Evolutionary conservation across 2,113 vertebrate genomes (phyloP).

Genomic region (Gulo gulo): DNA sequence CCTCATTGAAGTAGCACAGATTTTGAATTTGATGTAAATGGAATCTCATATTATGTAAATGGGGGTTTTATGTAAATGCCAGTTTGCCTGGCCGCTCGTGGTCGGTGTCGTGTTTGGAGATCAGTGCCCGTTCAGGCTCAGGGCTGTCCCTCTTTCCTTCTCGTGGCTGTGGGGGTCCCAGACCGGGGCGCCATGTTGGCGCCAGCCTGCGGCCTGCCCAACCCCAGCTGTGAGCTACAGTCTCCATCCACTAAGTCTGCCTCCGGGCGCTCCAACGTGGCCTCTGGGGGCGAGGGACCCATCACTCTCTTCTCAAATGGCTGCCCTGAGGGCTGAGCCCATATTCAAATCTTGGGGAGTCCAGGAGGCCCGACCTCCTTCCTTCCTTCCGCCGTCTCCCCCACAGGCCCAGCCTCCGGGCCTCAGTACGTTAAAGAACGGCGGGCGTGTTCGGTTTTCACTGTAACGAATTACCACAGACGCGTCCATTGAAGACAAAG

Average conservation of each 20-base stretch:
- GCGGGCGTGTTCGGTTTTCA: neutral
- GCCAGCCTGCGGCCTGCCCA: neutral
- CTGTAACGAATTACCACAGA: neutral
- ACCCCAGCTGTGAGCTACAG: no score
- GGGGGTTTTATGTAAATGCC: neutral
- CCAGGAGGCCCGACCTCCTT: neutral
- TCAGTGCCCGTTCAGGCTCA: rapidly evolving
- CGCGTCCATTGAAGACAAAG: neutral
- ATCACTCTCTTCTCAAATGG: neutral
- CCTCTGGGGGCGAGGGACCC: neutral
- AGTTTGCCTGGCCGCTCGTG: neutral
- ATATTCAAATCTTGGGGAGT: neutral
- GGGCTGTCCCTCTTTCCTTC: no score
- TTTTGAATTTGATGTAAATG: neutral
- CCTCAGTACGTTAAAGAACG: neutral
- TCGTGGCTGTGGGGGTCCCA: rapidly evolving
- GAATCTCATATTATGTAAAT: neutral
- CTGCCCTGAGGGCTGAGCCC: neutral
- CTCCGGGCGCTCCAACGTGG: neutral
- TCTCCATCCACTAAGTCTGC: neutral
- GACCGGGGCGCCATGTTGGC: rapidly evolving
- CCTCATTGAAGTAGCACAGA: neutral
- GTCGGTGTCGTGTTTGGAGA: neutral
- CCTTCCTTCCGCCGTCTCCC: neutral
- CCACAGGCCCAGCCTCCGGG: no score